Percentiles rank a stretch among this genome's conserved stretches.
Evolutionary conservation across 35 echinoderm and acorn worm genomes (phyloP).

Genomic region (Acanthaster planci): DNA sequence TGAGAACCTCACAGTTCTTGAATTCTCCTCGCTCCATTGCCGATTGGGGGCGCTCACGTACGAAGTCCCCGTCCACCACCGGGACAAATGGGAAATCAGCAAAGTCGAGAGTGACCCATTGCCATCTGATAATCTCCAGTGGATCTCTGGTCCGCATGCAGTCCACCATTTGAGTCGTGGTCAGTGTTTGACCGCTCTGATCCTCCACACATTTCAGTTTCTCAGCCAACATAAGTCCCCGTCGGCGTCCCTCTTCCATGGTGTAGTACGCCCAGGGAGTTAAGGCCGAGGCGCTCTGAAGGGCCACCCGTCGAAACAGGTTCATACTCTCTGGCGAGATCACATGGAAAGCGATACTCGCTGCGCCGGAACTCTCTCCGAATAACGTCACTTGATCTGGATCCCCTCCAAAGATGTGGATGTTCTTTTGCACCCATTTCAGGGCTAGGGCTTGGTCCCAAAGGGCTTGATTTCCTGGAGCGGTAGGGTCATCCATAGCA

Average conservation of each 20-base stretch:
- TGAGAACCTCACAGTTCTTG: constrained; percentile 74
- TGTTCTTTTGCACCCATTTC: constrained; percentile 86
- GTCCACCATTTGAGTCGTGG: constrained; percentile 32
- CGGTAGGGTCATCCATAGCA: constrained; percentile 52
- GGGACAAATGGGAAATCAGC: constrained; percentile 81
- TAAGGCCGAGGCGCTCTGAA: constrained; percentile 70
- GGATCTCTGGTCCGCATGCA: constrained; percentile 58
- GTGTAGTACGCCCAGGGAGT: constrained; percentile 75
- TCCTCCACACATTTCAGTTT: constrained; percentile 57
- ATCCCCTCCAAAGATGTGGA: constrained; percentile 79
- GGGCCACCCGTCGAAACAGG: constrained; percentile 66
- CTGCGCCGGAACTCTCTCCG: constrained; percentile 87
- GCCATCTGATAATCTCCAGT: constrained; percentile 35
- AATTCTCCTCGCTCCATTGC: constrained; percentile 46
- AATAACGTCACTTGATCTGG: constrained; percentile 75
- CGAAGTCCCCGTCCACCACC: constrained; percentile 83
- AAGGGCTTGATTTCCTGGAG: constrained; percentile 87
- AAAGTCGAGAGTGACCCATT: constrained; percentile 60
- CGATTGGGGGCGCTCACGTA: constrained; percentile 60
- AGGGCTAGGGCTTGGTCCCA: constrained; percentile 72
- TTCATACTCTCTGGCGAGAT: constrained; percentile 56
- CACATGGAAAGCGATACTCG: constrained; percentile 77
- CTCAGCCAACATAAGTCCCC: constrained; percentile 62
- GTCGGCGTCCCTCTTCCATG: constrained; percentile 35
- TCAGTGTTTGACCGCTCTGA: constrained; percentile 39